A percentile compares a stretch with the other conserved stretches of the same genome.
These are phyloP conservation scores for Nasonia oneida DNA, from an alignment of 2,888 invertebrate species.

Conservation along the genomic window DNA sequence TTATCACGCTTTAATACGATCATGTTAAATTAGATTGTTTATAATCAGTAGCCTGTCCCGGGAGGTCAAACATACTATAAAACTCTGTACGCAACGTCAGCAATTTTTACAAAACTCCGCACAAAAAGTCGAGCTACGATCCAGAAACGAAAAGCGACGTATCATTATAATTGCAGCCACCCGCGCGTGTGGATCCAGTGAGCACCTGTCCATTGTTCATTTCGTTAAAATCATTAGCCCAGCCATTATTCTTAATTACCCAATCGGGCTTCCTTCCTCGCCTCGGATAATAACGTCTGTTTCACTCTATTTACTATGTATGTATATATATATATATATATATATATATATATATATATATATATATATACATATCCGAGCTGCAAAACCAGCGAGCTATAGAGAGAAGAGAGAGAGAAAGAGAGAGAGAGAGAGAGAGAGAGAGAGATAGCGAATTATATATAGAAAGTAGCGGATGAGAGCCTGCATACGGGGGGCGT, in stretches of 20 bases:
- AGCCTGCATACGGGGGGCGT: neutral
- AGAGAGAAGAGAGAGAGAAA: neutral
- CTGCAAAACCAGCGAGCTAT: neutral
- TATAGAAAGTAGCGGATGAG: slow-evolving; percentile 33
- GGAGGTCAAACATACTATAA: neutral
- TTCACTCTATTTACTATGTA: slow-evolving; percentile 45
- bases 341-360: neutral
- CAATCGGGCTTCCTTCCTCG: slow-evolving; percentile 14
- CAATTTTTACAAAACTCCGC: too few species aligned
- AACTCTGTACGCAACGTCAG: too few species aligned
- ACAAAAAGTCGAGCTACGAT: too few species aligned
- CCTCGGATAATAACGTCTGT: slow-evolving; percentile 13
- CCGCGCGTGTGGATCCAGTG: neutral
- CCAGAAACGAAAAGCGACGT: neutral
- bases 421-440: too few species aligned
- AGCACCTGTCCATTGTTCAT: slow-evolving; percentile 73
- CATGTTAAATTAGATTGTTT: neutral
- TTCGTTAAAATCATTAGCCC: slow-evolving; percentile 74
- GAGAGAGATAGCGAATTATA: neutral
- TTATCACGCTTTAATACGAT: neutral
- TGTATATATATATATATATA: too few species aligned
- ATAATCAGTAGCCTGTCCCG: neutral
- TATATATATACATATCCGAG: neutral
- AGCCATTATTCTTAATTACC: slow-evolving; percentile 75
- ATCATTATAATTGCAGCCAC: neutral